These are phyloP conservation scores for Ceratina japonica DNA, from an alignment of 1,140 invertebrate species.

Conservation along the genomic window DNA sequence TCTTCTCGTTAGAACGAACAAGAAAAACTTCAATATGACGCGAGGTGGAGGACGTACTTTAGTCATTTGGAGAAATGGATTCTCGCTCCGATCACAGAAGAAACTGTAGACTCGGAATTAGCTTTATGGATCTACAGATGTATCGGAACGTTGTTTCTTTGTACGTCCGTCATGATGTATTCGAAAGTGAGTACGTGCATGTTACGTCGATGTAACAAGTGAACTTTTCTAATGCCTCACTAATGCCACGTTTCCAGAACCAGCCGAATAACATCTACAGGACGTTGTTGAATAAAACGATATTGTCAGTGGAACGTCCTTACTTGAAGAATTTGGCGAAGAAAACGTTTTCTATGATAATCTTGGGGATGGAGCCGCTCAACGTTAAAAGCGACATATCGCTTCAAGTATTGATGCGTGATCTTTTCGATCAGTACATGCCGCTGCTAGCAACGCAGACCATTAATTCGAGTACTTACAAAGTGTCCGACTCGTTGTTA, in stretches of 20 bases:
- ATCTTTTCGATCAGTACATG: slow-evolving; percentile 74
- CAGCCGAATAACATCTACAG: slow-evolving; percentile 70
- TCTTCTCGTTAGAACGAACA: slow-evolving; percentile 46
- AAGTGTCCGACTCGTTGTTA: slow-evolving; percentile 66
- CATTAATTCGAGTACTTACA: slow-evolving; percentile 57
- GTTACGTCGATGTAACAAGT: slow-evolving; percentile 9
- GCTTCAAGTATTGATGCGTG: slow-evolving; percentile 69
- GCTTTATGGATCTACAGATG: slow-evolving; percentile 73
- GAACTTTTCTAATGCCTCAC: slow-evolving; percentile 30
- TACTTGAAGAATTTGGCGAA: slow-evolving; percentile 65
- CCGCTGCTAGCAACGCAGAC: slow-evolving; percentile 68
- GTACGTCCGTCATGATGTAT: slow-evolving; percentile 70
- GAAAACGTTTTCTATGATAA: slow-evolving; percentile 73
- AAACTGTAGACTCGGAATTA: slow-evolving; percentile 68
- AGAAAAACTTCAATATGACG: slow-evolving; percentile 56
- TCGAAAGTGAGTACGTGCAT: slow-evolving; percentile 60
- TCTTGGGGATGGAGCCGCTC: slow-evolving; percentile 72
- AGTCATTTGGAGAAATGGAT: slow-evolving; percentile 75
- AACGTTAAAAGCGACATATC: slow-evolving; percentile 70
- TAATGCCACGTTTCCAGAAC: slow-evolving; percentile 64
- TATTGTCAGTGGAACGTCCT: slow-evolving; percentile 68
- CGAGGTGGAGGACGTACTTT: slow-evolving; percentile 68
- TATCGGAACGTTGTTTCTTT: slow-evolving; percentile 71
- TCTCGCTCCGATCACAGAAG: slow-evolving; percentile 69
- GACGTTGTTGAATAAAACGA: slow-evolving; percentile 67